A percentile compares a stretch with the other conserved stretches of the same genome.
phyloP scores from a whole-genome alignment of 1,140 invertebrate genomes.

The Sipha flava region DNA sequence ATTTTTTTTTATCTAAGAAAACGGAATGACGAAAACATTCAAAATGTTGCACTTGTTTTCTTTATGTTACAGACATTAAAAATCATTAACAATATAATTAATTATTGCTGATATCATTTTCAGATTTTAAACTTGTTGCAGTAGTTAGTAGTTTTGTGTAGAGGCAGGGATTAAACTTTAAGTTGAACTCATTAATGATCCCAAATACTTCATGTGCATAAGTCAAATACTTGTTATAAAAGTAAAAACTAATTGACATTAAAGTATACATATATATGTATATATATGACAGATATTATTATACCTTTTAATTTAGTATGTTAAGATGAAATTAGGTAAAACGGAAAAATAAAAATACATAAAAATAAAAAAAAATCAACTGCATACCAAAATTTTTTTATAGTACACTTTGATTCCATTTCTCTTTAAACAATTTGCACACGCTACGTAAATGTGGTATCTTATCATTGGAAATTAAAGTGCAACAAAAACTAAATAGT shows the following conservation, averaged over 20 bases:
- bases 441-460: neutral
- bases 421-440: conserved; percentile 3
- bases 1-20: conserved; percentile 23
- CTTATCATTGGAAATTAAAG: neutral
- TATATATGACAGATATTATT: neutral
- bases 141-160: neutral
- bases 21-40: conserved; percentile 24
- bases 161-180: conserved; percentile 4
- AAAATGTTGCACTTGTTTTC: conserved; percentile 13
- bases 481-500: neutral
- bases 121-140: neutral
- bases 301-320: neutral
- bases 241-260: conserved; percentile 31
- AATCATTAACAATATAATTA: conserved; percentile 20
- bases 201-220: neutral
- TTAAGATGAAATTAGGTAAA: neutral
- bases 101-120: conserved; percentile 19
- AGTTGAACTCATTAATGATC: neutral
- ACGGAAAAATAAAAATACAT: neutral
- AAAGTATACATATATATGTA: neutral
- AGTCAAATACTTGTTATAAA: conserved; percentile 23
- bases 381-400: neutral
- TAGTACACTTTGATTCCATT: conserved; percentile 23
- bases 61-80: conserved; percentile 3
- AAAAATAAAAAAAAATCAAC: neutral